Base-by-base conservation (phyloP, 1,140 invertebrate species). In the Zaprionus ornatus region DNA sequence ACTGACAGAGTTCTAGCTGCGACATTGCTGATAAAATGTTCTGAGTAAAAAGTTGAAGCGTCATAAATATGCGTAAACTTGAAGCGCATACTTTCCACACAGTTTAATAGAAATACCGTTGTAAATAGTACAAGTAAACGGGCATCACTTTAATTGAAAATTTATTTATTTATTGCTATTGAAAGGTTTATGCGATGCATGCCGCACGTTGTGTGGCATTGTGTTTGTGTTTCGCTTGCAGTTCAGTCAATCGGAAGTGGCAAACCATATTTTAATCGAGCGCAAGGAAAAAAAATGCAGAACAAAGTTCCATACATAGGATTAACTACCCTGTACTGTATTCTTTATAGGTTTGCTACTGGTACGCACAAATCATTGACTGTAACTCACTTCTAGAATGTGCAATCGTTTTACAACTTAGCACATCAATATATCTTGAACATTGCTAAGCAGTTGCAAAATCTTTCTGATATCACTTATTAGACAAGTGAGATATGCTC, bases 21-120 rank as follows among this genome's bases (percentile, higher is more conserved):
- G 56, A 82, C 82, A 81, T 42, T 67, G 78, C 74, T 79, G 77
- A 88, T 88, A 84, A 88, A 84, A 84, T 66, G 72, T 67, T 48
- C 68, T 13, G 42, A 25, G 42, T 19, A 19, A 32, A 45, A 68
- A 78, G 42, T 77, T 65, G 9, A 32, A 68, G 19, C 32, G 15
- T n/a, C 19, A 21, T 32, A 17, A 56, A 66, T 57, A 59, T 60
- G 54, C 21, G 64, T 45, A 19, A 45, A 23, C 29, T 27, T 62
- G 12, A 62, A 40, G n/a, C 13, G 23, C 10, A 21, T n/a, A 23
- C 25, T 19, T n/a, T 45, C n/a, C 0, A 61, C 9, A 40, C 15
- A 17, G 9, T 13, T 23, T 50, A 50, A 50, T 50, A 50, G 17
- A 50, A 21, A 50, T 19, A 50, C 12, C 1, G 45, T 48, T 9